A percentile compares a stretch with the other conserved stretches of the same genome.
Conservation (phyloP, 92 coral and sea anemone genomes). For the Paragorgia papillata region DNA sequence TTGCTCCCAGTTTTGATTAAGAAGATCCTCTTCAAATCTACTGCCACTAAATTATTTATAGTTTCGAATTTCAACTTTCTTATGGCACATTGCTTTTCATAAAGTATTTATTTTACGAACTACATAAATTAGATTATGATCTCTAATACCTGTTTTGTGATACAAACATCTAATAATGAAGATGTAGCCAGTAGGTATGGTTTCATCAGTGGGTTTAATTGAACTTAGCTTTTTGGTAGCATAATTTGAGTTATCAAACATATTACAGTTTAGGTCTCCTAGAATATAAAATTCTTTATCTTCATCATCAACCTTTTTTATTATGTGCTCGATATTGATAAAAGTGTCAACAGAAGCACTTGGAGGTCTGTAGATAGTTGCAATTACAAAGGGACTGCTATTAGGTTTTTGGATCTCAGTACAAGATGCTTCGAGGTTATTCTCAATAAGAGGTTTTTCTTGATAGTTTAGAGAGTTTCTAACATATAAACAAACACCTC, state of each 20-base stretch:
- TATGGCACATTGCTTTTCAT: neutral
- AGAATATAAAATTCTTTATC: no score
- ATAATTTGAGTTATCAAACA: neutral
- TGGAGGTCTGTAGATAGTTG: slow-evolving; percentile 51
- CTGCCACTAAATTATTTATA: neutral
- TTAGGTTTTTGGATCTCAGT: slow-evolving; percentile 48
- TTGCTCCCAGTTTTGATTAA: neutral
- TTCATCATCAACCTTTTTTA: no score
- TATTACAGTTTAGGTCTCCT: slow-evolving; percentile 42
- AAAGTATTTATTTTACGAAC: no score
- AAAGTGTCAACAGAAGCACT: slow-evolving; percentile 14
- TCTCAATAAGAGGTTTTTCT: slow-evolving; percentile 6
- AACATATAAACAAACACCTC: slow-evolving; percentile 56
- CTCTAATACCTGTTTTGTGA: no score
- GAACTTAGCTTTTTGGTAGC: slow-evolving; percentile 13
- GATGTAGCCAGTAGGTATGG: no score
- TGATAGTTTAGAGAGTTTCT: slow-evolving; percentile 23
- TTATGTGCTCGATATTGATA: neutral
- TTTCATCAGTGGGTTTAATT: neutral
- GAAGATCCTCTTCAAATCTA: neutral
- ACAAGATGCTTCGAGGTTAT: slow-evolving; percentile 33
- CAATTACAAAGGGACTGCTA: slow-evolving; percentile 41
- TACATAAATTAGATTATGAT: no score
- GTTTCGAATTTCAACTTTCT: slow-evolving; percentile 4
- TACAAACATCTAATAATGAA: no score